Base-by-base conservation (phyloP, 2,888 invertebrate genomes). In the Tetragnatha montana region DNA sequence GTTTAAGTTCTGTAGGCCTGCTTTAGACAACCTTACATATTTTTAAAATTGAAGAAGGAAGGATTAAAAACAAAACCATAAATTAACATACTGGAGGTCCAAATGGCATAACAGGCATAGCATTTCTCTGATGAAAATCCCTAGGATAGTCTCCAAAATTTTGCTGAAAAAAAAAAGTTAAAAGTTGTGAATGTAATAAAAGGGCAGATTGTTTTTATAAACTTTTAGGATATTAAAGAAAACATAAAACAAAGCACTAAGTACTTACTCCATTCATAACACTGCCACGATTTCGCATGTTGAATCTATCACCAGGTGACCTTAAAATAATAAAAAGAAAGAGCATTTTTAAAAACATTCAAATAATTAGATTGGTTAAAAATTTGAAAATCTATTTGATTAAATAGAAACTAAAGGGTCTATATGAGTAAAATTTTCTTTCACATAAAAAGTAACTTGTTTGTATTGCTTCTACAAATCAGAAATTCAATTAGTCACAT, bases 101-200 rank as follows among this genome's bases (percentile, higher is more conserved):
- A 93, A 97, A 97, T 47, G 97, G 97, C 93, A 97, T 94, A 70
- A 97, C 97, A 79, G 97, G 93, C 90, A 93, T 92, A 47, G 93
- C 92, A 85, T 92, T 91, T 76, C 92, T 91, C 84, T 92, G 92
- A 51, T 93, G 93, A 91, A 92, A 93, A 91, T 93, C 93, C 70
- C 93, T 91, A 96, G 97, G 97, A 93, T 97, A 97, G 93, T 97
- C 97, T 17, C 97, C 97, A 50, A 93, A 93, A 0, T 92, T 92
- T 93, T 93, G 92, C 78, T 92, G 92, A 19, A 83, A 19, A 70
- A 75, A 75, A 68, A 60, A 17, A 14, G 10, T 73, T 19, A 19
- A 8, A 19, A 73, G 19, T 21, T 73, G 0, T 8, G 12, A 73
- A n/a, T 21, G 21, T 73, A 73, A 19, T 8, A 2, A 35, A 35